Conservation (phyloP, 1,140 invertebrate genomes). For the Camponotus vicinus region DNA sequence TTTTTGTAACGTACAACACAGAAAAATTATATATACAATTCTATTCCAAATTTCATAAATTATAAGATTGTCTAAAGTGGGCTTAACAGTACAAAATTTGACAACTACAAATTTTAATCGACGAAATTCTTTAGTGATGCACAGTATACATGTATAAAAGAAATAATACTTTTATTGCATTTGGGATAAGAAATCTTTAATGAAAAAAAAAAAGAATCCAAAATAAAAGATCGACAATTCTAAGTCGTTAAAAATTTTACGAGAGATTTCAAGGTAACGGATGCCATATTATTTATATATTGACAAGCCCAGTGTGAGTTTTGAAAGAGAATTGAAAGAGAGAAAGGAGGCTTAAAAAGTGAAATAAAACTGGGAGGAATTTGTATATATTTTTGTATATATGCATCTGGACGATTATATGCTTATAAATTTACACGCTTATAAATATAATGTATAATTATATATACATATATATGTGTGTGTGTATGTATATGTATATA, state of each 20-base stretch:
- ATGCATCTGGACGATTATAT: constrained; percentile 80
- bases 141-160: neutral
- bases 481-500: neutral
- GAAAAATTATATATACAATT: too few species aligned
- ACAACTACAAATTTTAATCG: neutral
- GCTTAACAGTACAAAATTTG: neutral
- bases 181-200: neutral
- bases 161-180: neutral
- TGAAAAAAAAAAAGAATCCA: neutral
- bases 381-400: constrained; percentile 82
- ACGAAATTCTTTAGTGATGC: neutral
- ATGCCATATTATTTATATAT: constrained; percentile 50
- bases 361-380: constrained; percentile 69
- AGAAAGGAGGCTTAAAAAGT: constrained; percentile 65
- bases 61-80: too few species aligned
- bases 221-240: neutral
- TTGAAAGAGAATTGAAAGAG: constrained; percentile 7
- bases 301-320: constrained; percentile 46
- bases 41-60: too few species aligned
- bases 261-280: constrained; percentile 23
- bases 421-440: constrained; percentile 63
- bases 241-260: neutral
- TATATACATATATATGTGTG: constrained; percentile 63
- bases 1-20: too few species aligned
- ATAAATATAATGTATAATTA: constrained; percentile 69